phyloP scores from a whole-genome alignment of 2,113 vertebrate genomes.

The Gnathochromis pfefferi region DNA sequence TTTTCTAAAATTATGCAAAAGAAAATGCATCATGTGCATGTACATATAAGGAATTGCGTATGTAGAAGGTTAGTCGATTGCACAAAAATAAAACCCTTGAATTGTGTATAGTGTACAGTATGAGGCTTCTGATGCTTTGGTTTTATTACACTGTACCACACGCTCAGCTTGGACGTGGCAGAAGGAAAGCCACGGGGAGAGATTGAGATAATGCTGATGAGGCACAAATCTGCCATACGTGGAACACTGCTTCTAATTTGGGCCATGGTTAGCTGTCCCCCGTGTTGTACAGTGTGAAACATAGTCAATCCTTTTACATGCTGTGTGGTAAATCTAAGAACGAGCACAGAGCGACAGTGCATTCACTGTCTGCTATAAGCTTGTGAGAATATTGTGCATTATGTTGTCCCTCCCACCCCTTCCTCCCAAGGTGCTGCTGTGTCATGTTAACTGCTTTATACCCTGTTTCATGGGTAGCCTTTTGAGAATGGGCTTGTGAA shows the following conservation, averaged over 20 bases:
- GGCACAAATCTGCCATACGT: conserved; percentile 40
- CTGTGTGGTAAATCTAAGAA: conserved; percentile 19
- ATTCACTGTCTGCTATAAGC: conserved; percentile 14
- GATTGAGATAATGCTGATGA: conserved; percentile 54
- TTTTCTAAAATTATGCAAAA: not conserved
- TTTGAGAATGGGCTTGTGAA: conserved; percentile 13
- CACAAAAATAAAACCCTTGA: not conserved
- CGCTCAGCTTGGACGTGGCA: conserved; percentile 34
- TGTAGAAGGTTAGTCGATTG: not conserved
- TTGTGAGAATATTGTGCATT: conserved; percentile 24
- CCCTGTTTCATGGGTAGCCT: conserved; percentile 14
- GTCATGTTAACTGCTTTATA: conserved; percentile 45
- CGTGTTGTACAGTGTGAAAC: conserved; percentile 15
- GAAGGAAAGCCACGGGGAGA: conserved; percentile 56
- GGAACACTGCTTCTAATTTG: conserved; percentile 53
- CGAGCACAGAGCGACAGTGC: not conserved
- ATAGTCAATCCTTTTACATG: conserved; percentile 21
- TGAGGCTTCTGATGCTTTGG: not conserved
- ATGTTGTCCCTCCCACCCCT: not conserved
- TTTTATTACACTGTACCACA: not conserved
- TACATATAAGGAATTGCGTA: not conserved
- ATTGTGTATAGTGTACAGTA: not conserved
- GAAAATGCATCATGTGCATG: not conserved
- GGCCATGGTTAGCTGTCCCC: conserved; percentile 32
- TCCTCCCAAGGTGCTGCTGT: not conserved